Evolutionary conservation across 1,140 invertebrate species (phyloP), one percentile per base, ranked within the genome.

Genomic region (Diorhabda carinulata): DNA sequence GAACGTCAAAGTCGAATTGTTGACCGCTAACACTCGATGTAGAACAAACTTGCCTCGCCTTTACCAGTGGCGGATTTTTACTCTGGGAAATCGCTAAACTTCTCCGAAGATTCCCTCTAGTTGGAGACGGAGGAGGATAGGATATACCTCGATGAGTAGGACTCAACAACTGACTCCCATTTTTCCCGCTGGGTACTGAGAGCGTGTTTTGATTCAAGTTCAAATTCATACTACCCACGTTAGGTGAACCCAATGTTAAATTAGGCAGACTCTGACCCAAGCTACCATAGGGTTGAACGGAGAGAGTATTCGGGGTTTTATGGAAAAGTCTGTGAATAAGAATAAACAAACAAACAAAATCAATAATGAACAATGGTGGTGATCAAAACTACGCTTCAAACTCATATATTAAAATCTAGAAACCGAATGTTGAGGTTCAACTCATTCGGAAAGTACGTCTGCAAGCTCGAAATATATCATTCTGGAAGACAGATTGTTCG

Each of bases 121-220:
- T 88, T 58, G 91, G 91, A 57, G 89, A 91, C 45, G 90, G 90
- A 43, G 91, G 90, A 68, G 90, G 90, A 80, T 92, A 92, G 25
- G 89, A 90, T 72, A 91, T 88, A 69, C 90, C 90, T 78, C 87
- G 79, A 70, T 86, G 85, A 69, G 82, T 84, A 56, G 84, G 84
- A 74, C 84, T 85, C 73, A 85, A 75, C 68, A 85, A 76, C 73
- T 84, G 80, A 68, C 81, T 81, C 73, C 81, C 81, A 73, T 82
- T 83, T 71, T 82, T 84, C 45, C 80, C 79, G 67, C 81, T 81
- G 43, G 84, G 84, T 73, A 86, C 84, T 64, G 82, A 81, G 57
- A 85, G 77, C 59, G 83, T 85, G 76, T 85, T 84, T 76, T 84
- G 83, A 78, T 82, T 83, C 71, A 83, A 76, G 56, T 78, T 81